Conservation (phyloP, 1,140 invertebrate genomes). For the Proctacanthus coquilletti region DNA sequence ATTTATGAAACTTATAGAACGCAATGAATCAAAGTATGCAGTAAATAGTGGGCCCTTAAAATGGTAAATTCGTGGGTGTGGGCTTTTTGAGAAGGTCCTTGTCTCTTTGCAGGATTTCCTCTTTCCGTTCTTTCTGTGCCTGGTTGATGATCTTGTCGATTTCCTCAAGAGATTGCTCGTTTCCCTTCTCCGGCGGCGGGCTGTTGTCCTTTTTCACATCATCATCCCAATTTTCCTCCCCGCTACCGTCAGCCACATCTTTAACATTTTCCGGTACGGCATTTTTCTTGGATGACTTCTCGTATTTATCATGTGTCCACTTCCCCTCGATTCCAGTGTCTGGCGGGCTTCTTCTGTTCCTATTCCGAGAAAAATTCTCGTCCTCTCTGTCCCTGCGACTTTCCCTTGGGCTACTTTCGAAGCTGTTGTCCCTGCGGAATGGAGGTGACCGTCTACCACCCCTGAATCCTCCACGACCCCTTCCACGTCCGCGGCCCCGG, state of each 20-base stretch:
- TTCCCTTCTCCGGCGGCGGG: conserved; percentile 1
- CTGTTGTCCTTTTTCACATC: not conserved
- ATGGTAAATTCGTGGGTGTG: not conserved
- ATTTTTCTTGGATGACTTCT: no score
- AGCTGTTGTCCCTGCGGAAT: no score
- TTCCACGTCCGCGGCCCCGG: not conserved
- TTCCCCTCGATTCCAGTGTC: conserved; percentile 16
- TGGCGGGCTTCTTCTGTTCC: no score
- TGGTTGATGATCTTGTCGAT: conserved; percentile 35
- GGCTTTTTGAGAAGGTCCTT: conserved; percentile 29
- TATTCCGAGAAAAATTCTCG: no score
- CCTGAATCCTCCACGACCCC: conserved; percentile 9
- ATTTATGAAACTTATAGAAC: no score
- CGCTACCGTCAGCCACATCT: not conserved
- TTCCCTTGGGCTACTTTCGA: no score
- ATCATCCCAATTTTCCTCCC: not conserved
- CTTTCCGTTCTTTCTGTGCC: conserved; percentile 35
- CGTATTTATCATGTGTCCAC: conserved; percentile 8
- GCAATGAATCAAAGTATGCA: no score
- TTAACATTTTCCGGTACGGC: not conserved
- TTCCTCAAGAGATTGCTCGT: conserved; percentile 26
- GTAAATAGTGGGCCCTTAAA: no score
- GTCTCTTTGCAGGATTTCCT: conserved; percentile 32
- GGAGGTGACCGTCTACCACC: conserved; percentile 12
- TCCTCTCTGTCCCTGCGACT: no score